Evolutionary conservation across 2,797 vertebrate genomes (phyloP), one percentile per base, ranked within the genome.

Genomic region (Alauda arvensis): DNA sequence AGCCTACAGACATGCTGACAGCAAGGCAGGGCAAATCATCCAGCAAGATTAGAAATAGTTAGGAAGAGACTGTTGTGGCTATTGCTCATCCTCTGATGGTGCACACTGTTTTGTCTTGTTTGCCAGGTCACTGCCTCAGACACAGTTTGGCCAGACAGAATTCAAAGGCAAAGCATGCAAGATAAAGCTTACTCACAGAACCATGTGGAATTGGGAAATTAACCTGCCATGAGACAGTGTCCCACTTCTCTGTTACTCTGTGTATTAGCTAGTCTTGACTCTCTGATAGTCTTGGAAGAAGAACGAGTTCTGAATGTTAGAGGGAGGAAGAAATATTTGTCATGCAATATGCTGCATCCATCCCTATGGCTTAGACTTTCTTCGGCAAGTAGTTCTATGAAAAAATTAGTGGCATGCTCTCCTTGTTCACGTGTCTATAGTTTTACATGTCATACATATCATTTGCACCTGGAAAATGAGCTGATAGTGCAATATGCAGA

Each of bases 171-270:
- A 82, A 70, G 56, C 43, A 46, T 45, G 8, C 17, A 51, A 71
- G 13, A 61, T 2, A 37, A 26, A 14, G 14, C 17, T 83, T 42
- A 60, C 0, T 1, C 18, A 62, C 9, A n/a, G 31, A 37, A 37
- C 29, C 8, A 31, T 1, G 9, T 1, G 4, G 18, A 72, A 79
- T 3, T 10, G 3, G 78, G 63, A 92, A 88, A 76, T 71, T 26
- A 72, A 42, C 37, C 34, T 67, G 18, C 40, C 39, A 71, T 0
- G 0, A 56, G n/a, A 71, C 39, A 56, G 0, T 12, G 13, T 43
- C 42, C 31, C 31, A 42, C 1, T 5, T 19, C 43, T 68, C 40
- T 37, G 11, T 62, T 81, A 59, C 16, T 48, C 28, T 46, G 9
- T 26, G 3, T 83, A 20, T 62, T 45, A 76, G 21, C 60, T 59